Conservation (phyloP, 2,113 vertebrate species). For the rat (Rattus norvegicus) region GRCr8 NC_086039.1:80943001-80943500, state of each 20-base stretch:
- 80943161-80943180: not conserved
- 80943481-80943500: constrained; percentile 9
- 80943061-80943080: not conserved
- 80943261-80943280: not conserved
- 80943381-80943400: not conserved
- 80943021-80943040: not conserved
- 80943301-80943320: not conserved
- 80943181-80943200: not conserved
- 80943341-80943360: constrained; percentile 29
- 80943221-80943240: not conserved
- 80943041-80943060: not conserved
- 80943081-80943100: not conserved
- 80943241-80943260: not conserved
- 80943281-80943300: not conserved
- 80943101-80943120: not conserved
- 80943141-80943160: not conserved
- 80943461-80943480: constrained; percentile 33
- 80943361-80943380: not conserved
- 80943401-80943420: constrained; percentile 9
- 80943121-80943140: not conserved
- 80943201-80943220: not conserved
- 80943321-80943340: not conserved
- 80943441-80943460: constrained; percentile 17
- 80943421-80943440: not conserved
- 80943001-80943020: not conserved